Percentiles rank a stretch among this genome's conserved stretches.
Evolutionary conservation across 2,797 vertebrate species (phyloP).

Genomic region (Chromis chromis): DNA sequence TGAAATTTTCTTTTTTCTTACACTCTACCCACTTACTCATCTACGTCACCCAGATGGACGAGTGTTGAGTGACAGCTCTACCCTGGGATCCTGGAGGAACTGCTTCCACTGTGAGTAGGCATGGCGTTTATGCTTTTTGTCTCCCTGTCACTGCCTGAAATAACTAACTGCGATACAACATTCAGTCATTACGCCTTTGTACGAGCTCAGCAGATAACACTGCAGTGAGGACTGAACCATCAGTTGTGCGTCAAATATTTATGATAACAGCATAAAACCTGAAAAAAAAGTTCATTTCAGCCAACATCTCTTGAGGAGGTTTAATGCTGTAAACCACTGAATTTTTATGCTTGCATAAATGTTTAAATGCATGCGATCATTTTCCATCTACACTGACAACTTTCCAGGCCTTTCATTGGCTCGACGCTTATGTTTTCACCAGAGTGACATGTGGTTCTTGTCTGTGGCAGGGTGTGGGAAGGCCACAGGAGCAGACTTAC

Average conservation of each 20-base stretch:
- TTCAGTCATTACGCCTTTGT: conserved; percentile 6
- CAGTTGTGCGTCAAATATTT: conserved; percentile 34
- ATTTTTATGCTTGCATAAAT: conserved; percentile 18
- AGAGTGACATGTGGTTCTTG: conserved; percentile 4
- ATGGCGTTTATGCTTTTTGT: background rate
- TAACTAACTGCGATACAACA: background rate
- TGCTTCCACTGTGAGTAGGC: conserved; percentile 90
- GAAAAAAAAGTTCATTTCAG: conserved; percentile 15
- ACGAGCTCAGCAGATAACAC: background rate
- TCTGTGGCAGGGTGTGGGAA: conserved; percentile 87
- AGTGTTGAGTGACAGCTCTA: conserved; percentile 83
- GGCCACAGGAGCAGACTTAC: conserved; percentile 76
- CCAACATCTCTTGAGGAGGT: conserved; percentile 1
- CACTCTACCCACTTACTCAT: background rate
- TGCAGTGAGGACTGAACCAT: background rate
- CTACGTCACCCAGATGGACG: conserved; percentile 82
- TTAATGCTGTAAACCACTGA: conserved; percentile 22
- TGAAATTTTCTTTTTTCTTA: background rate
- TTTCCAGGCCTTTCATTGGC: background rate
- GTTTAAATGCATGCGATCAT: conserved; percentile 15
- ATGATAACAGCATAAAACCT: conserved; percentile 17
- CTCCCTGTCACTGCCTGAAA: background rate
- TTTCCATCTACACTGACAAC: background rate
- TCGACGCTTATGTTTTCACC: background rate
- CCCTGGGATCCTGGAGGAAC: conserved; percentile 86